Percentiles rank a stretch among this genome's conserved stretches.
These are phyloP conservation scores for Anseranas semipalmata DNA, from an alignment of 2,113 vertebrate species.

Conservation along the genomic window DNA sequence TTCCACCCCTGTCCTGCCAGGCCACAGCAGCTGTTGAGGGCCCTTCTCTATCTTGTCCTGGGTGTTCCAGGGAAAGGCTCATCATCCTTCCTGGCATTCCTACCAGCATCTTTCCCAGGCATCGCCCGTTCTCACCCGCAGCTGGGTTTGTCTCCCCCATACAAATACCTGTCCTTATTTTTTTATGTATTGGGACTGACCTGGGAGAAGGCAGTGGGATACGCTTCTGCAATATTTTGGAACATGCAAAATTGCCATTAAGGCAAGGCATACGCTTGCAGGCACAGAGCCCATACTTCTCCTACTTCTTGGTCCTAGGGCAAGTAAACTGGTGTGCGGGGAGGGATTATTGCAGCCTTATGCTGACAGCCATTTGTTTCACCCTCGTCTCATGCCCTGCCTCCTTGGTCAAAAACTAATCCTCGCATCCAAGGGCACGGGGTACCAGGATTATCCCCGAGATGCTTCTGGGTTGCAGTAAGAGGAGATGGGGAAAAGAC, in stretches of 20 bases:
- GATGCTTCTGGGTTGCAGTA: background rate
- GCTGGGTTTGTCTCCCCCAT: background rate
- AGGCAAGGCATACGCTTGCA: background rate
- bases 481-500: background rate
- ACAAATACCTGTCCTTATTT: background rate
- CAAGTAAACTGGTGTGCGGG: background rate
- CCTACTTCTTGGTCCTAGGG: background rate
- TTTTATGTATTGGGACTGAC: background rate
- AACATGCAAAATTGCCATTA: background rate
- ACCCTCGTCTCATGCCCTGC: background rate
- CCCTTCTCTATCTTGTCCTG: background rate
- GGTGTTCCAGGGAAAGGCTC: background rate
- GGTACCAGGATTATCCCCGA: background rate
- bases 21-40: too few species aligned
- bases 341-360: fast-evolving
- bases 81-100: background rate
- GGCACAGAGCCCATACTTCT: background rate
- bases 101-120: fast-evolving
- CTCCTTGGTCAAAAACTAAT: background rate
- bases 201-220: background rate
- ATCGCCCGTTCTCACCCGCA: background rate
- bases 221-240: background rate
- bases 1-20: too few species aligned
- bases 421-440: background rate
- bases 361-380: background rate